Percentiles rank a stretch among this genome's conserved stretches.
Evolutionary conservation across 2,888 invertebrate species (phyloP).

Genomic region (Tetragonula carbonaria): DNA sequence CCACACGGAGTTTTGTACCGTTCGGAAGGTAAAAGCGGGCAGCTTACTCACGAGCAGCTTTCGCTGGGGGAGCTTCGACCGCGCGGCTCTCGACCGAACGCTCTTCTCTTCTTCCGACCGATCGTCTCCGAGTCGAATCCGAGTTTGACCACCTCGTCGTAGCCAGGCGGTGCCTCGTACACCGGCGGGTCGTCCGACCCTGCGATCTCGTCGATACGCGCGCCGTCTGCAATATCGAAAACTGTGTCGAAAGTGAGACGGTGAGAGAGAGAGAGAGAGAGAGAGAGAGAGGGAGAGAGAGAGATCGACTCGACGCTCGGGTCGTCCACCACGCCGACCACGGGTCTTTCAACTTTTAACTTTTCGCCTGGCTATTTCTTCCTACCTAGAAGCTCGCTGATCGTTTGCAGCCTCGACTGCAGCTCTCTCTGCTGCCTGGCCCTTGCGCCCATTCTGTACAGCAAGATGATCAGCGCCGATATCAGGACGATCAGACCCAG

Average conservation of each 20-base stretch:
- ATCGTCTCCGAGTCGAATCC: constrained; percentile 84
- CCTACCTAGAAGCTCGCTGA: constrained; percentile 88
- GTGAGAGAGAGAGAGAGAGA: neutral
- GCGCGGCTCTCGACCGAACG: constrained; percentile 60
- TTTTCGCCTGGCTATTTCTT: neutral
- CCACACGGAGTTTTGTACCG: neutral
- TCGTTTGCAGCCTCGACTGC: constrained; percentile 88
- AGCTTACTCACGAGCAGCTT: constrained; percentile 75
- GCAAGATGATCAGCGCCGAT: constrained; percentile 87
- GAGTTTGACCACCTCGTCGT: constrained; percentile 88
- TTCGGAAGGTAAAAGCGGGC: neutral
- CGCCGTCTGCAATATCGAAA: constrained; percentile 83
- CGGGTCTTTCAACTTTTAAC: too few species aligned
- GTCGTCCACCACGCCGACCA: too few species aligned
- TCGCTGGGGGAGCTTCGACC: constrained; percentile 73
- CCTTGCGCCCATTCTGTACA: constrained; percentile 87
- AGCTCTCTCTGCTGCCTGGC: constrained; percentile 87
- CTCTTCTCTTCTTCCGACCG: constrained; percentile 70
- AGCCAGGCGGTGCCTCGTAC: constrained; percentile 90
- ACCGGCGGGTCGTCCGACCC: constrained; percentile 87
- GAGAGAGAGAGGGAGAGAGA: too few species aligned
- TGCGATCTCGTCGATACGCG: constrained; percentile 84
- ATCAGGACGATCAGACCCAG: constrained; percentile 87
- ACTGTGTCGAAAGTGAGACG: constrained; percentile 72
- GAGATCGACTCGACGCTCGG: neutral